A percentile compares a stretch with the other conserved stretches of the same genome.
Evolutionary conservation across 2,797 vertebrate species (phyloP).

Genomic region (Bradypodion ventrale): DNA sequence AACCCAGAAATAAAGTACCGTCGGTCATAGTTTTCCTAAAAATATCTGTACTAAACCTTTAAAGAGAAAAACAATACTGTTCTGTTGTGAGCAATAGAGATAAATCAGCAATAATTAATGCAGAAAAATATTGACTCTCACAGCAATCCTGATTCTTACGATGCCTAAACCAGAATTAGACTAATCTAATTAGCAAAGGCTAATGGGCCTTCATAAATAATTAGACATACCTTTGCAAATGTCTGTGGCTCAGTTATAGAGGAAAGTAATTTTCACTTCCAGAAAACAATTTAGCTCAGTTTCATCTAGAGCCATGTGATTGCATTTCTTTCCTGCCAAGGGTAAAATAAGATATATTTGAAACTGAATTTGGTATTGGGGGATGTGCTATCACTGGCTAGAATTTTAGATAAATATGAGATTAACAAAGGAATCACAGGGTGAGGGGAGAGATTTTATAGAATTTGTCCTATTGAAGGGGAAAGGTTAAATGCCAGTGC

Average conservation of each 20-base stretch:
- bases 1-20: neutral
- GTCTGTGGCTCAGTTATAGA: neutral
- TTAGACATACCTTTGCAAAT: conserved; percentile 25
- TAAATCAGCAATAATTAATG: neutral
- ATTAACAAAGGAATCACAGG: neutral
- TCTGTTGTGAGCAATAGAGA: neutral
- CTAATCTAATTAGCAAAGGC: conserved; percentile 32
- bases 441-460: too few relatives aligned
- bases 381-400: neutral
- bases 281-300: conserved; percentile 21
- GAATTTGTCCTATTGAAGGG: too few relatives aligned
- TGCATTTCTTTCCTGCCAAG: neutral
- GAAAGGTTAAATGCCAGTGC: too few relatives aligned
- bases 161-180: conserved; percentile 32
- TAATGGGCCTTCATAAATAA: conserved; percentile 11
- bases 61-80: neutral
- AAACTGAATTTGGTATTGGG: neutral
- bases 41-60: neutral
- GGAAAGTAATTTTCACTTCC: conserved; percentile 14
- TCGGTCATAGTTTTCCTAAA: neutral
- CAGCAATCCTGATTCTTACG: neutral
- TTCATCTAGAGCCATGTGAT: neutral
- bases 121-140: neutral
- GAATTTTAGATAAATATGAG: neutral
- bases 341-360: conserved; percentile 5